A percentile compares a stretch with the other conserved stretches of the same genome.
phyloP scores from a whole-genome alignment of 2,888 invertebrate genomes.

The Chydorus sphaericus region DNA sequence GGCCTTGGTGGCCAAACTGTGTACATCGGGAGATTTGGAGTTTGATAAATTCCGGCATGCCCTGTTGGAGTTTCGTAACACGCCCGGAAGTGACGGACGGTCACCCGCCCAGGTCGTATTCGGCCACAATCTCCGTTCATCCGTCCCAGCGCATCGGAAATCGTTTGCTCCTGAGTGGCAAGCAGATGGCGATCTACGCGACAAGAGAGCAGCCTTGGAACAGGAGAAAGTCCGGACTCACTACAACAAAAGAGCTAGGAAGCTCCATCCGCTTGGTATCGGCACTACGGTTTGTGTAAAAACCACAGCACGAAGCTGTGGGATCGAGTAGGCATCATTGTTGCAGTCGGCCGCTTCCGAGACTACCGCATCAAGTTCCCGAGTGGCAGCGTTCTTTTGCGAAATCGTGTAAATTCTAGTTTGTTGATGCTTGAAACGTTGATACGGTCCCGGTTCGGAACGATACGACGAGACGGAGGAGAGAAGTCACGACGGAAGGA shows the following conservation, averaged over 20 bases:
- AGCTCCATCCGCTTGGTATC: background rate
- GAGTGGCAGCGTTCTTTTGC: background rate
- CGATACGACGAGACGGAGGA: no score
- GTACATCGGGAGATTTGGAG: background rate
- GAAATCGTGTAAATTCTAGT: background rate
- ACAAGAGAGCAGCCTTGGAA: background rate
- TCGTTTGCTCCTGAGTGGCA: background rate
- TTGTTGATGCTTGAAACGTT: background rate
- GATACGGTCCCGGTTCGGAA: no score
- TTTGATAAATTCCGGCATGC: background rate
- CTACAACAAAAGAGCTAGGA: background rate
- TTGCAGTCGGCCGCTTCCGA: background rate
- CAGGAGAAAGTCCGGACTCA: background rate
- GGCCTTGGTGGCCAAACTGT: background rate
- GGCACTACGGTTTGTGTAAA: background rate
- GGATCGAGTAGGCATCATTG: slow-evolving; percentile 4
- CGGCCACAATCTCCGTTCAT: background rate
- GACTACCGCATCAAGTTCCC: background rate
- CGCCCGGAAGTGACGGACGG: background rate
- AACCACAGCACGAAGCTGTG: background rate
- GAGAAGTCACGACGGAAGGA: no score
- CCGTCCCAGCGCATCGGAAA: background rate
- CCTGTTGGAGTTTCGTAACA: background rate
- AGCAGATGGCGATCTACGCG: background rate
- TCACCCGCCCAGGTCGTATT: slow-evolving; percentile 1